Evolutionary conservation across 2,888 invertebrate species (phyloP), one percentile per base, ranked within the genome.

Genomic region (Geotrupes spiniger): DNA sequence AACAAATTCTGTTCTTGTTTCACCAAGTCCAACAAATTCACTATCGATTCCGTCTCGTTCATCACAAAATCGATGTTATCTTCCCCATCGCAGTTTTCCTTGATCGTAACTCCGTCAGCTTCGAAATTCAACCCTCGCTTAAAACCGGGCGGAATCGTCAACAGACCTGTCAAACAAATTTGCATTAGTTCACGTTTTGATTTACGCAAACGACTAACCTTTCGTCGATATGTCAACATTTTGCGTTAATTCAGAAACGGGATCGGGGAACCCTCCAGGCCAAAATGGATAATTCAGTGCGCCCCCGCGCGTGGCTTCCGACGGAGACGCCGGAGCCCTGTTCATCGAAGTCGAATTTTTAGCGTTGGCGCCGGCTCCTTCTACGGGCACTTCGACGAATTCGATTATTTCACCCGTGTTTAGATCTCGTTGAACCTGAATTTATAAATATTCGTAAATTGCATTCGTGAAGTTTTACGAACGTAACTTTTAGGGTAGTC

Each of bases 241-340:
- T 31, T 74, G 73, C 0, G 80, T 77, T 38, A 80, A 75, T 53
- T 83, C 78, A n/a, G 55, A 44, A 8, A 58, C 51, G 21, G 75
- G 74, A 52, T 76, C 72, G 14, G 78, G 74, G 68, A 91, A 87
- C 1, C 91, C 89, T 37, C 90, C 93, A 1, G 94, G 94, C 79
- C 90, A 83, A 69, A 95, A 95, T 1, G 92, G 92, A 65, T 83
- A 85, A 68, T 89, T 91, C 49, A 84, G 85, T 0, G 85, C 81
- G 42, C 83, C 86, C 10, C 94, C 94, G 60, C 84, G 77, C 0
- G 87, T 80, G 38, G 85, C 80, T 63, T 87, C 81, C 31, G 77
- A 76, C 2, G 85, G 80, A 5, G 87, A 82, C 29, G 86, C 80
- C 0, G 92, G 92, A 14, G 87, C 84, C 58, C 93, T 76, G 27